phyloP scores from a whole-genome alignment of 1,140 invertebrate species.

The Mesaphorura yosii region DNA sequence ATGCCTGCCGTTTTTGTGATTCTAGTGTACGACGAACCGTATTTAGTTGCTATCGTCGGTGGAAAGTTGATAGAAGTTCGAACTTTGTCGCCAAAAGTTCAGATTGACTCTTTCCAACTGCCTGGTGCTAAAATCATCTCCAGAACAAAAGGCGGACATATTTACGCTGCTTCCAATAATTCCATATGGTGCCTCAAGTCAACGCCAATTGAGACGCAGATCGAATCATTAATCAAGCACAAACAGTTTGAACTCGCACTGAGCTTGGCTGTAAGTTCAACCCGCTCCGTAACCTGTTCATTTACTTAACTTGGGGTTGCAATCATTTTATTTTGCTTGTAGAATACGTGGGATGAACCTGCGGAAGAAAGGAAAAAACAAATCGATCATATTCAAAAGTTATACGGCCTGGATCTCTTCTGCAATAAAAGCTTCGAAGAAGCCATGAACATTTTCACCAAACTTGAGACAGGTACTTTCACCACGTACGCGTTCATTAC shows the following conservation, averaged over 20 bases:
- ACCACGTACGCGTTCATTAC: background rate
- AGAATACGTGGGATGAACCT: conserved; percentile 73
- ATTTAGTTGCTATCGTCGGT: conserved; percentile 66
- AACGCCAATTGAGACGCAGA: conserved; percentile 66
- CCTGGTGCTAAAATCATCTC: conserved; percentile 21
- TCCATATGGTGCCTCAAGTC: conserved; percentile 74
- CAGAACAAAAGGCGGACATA: conserved; percentile 51
- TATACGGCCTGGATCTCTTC: conserved; percentile 83
- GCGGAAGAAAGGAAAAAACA: conserved; percentile 63
- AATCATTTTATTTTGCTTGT: conserved; percentile 33
- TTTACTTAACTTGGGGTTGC: background rate
- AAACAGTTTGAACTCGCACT: conserved; percentile 92
- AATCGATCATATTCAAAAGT: conserved; percentile 73
- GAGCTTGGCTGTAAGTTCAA: conserved; percentile 65
- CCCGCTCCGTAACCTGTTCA: background rate
- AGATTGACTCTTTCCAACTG: conserved; percentile 59
- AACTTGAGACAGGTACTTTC: conserved; percentile 57
- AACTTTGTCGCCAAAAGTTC: conserved; percentile 54
- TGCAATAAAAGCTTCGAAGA: conserved; percentile 72
- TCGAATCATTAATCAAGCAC: conserved; percentile 63
- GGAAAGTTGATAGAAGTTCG: conserved; percentile 67
- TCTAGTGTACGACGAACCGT: conserved; percentile 81
- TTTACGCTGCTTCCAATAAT: conserved; percentile 74
- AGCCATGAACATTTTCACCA: conserved; percentile 81
- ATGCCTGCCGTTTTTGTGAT: conserved; percentile 31